These are phyloP conservation scores for Tupiocoris notatus DNA, from an alignment of 2,888 invertebrate genomes.

Conservation along the genomic window DNA sequence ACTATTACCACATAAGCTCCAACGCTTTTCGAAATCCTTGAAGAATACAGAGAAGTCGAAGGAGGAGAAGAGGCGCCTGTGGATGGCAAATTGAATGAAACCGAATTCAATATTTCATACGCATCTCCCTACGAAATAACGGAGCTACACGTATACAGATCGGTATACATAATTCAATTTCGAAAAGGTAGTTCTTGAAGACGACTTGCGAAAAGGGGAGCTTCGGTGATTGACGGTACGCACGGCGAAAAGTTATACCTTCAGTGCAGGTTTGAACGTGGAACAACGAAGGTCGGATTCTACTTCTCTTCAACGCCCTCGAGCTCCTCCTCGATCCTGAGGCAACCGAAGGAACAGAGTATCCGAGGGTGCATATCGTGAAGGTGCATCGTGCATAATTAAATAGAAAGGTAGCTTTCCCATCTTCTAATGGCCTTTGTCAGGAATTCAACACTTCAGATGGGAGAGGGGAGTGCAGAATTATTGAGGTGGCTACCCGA, in stretches of 20 bases:
- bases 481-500: constrained; percentile 11
- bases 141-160: not conserved
- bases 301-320: not conserved
- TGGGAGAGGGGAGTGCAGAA: constrained; percentile 8
- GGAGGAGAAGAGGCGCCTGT: not conserved
- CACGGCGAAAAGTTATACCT: not conserved
- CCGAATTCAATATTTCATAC: not conserved
- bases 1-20: too few relatives aligned
- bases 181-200: not conserved
- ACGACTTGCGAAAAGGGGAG: not conserved
- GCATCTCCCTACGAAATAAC: not conserved
- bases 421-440: constrained; percentile 39
- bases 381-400: constrained; percentile 29
- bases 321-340: not conserved
- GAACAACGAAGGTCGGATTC: too few relatives aligned
- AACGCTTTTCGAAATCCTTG: too few relatives aligned
- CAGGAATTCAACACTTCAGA: constrained; percentile 31
- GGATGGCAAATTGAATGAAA: not conserved
- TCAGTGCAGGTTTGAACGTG: not conserved
- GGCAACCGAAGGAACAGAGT: not conserved
- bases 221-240: not conserved
- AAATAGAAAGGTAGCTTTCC: constrained; percentile 15
- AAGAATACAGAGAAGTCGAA: constrained; percentile 13
- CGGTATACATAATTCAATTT: not conserved
- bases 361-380: constrained; percentile 19